phyloP scores from a whole-genome alignment of 2,113 vertebrate genomes.

The Baryphthengus martii region DNA sequence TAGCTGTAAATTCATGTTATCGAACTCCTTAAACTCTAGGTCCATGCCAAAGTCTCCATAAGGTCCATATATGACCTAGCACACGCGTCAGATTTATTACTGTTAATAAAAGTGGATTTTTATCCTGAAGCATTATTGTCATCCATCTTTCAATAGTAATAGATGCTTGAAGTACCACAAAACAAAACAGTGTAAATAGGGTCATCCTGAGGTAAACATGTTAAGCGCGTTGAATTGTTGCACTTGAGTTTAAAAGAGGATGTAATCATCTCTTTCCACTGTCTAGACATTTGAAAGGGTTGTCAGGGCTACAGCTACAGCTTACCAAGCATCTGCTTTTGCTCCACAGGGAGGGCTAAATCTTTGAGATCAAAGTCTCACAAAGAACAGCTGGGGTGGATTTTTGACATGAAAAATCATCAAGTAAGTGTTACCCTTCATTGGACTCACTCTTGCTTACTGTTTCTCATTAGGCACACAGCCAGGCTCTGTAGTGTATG shows the following conservation, averaged over 20 bases:
- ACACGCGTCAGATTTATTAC: not conserved
- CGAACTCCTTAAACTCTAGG: not conserved
- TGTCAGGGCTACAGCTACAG: conserved; percentile 62
- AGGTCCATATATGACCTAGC: not conserved
- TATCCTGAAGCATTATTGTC: not conserved
- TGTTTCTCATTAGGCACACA: not conserved
- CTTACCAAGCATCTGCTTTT: conserved; percentile 52
- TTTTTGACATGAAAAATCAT: conserved; percentile 32
- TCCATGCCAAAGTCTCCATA: not conserved
- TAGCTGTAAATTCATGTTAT: not conserved
- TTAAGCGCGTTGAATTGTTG: not conserved
- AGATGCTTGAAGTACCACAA: not conserved
- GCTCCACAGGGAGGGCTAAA: conserved; percentile 36
- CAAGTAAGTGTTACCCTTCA: not conserved
- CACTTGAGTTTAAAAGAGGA: conserved; percentile 18
- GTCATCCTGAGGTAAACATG: conserved; percentile 16
- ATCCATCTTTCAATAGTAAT: not conserved
- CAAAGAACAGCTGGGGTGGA: not conserved
- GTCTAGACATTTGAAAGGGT: conserved; percentile 50
- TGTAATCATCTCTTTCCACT: conserved; percentile 15
- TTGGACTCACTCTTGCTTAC: not conserved
- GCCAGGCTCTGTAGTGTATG: not conserved
- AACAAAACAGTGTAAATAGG: not conserved
- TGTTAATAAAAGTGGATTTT: not conserved
- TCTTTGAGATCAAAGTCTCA: conserved; percentile 47